These are phyloP conservation scores for Colletes collaris DNA, from an alignment of 2,888 invertebrate species.

Conservation along the genomic window DNA sequence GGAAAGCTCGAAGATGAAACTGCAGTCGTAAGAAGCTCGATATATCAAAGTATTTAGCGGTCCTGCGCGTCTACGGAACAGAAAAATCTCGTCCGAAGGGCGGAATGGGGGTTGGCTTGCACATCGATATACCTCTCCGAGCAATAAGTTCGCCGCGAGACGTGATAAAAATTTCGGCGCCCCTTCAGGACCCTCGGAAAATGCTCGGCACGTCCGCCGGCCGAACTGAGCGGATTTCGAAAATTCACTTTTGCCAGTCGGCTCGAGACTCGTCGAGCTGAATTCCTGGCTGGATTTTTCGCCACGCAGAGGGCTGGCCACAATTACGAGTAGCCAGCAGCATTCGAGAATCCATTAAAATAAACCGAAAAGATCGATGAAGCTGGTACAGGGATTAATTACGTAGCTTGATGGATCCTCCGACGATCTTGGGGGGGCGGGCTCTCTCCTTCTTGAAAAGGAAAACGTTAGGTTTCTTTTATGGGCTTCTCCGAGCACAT, in stretches of 20 bases:
- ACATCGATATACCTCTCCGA: slow-evolving; percentile 60
- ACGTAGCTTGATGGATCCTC: slow-evolving; percentile 19
- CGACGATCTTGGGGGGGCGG: not conserved
- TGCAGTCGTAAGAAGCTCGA: slow-evolving; percentile 13
- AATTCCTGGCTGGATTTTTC: slow-evolving; percentile 42
- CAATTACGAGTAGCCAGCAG: not conserved
- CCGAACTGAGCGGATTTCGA: slow-evolving; percentile 63
- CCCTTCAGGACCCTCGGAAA: not conserved
- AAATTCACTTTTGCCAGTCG: slow-evolving; percentile 65
- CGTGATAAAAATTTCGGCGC: slow-evolving; percentile 66
- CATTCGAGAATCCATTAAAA: slow-evolving; percentile 22
- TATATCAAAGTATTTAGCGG: slow-evolving; percentile 51
- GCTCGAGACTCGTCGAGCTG: slow-evolving; percentile 22
- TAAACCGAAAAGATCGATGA: slow-evolving; percentile 23
- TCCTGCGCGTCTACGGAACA: slow-evolving; percentile 11
- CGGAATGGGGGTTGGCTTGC: slow-evolving; percentile 23
- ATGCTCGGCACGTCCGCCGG: slow-evolving; percentile 60
- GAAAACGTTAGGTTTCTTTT: too few species aligned
- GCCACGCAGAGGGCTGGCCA: slow-evolving; percentile 1
- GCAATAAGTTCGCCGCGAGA: slow-evolving; percentile 60
- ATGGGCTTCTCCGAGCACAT: too few species aligned
- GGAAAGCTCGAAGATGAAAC: slow-evolving; percentile 14
- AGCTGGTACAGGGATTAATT: slow-evolving; percentile 22
- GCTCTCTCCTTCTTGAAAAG: slow-evolving; percentile 2
- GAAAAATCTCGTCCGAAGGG: slow-evolving; percentile 39